Percentiles rank a stretch among this genome's conserved stretches.
Conservation (phyloP, 2,888 invertebrate genomes). For the Suillia variegata region DNA sequence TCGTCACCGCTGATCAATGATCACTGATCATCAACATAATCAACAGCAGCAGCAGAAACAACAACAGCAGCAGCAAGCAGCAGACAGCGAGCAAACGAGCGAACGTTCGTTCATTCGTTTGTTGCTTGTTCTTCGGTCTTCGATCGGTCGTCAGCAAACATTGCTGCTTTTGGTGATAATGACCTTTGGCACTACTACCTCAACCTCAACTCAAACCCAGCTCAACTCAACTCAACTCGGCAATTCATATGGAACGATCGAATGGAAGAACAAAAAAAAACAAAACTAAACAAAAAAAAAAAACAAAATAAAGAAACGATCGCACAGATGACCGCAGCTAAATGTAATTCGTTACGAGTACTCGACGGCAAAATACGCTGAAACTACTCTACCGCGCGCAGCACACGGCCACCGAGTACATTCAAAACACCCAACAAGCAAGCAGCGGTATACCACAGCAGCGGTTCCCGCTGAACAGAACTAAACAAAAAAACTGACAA, state of each 20-base stretch:
- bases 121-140: too few relatives aligned
- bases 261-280: too few relatives aligned
- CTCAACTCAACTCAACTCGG: too few relatives aligned
- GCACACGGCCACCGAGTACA: constrained; percentile 21
- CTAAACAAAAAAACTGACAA: neutral
- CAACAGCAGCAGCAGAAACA: too few relatives aligned
- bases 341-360: constrained; percentile 56
- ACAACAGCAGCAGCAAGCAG: too few relatives aligned
- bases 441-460: neutral
- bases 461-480: neutral
- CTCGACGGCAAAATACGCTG: constrained; percentile 41
- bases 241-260: neutral
- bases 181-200: constrained; percentile 7
- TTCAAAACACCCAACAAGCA: neutral
- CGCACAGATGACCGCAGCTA: constrained; percentile 57
- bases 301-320: constrained; percentile 32
- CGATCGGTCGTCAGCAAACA: too few relatives aligned
- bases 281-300: neutral
- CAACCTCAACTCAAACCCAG: neutral
- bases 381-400: constrained; percentile 22
- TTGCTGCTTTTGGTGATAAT: constrained; percentile 14
- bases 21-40: too few relatives aligned
- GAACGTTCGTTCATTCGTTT: too few relatives aligned
- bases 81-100: too few relatives aligned
- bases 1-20: too few relatives aligned